These are phyloP conservation scores for Leptura quadrifasciata DNA, from an alignment of 2,888 invertebrate species.

Conservation along the genomic window DNA sequence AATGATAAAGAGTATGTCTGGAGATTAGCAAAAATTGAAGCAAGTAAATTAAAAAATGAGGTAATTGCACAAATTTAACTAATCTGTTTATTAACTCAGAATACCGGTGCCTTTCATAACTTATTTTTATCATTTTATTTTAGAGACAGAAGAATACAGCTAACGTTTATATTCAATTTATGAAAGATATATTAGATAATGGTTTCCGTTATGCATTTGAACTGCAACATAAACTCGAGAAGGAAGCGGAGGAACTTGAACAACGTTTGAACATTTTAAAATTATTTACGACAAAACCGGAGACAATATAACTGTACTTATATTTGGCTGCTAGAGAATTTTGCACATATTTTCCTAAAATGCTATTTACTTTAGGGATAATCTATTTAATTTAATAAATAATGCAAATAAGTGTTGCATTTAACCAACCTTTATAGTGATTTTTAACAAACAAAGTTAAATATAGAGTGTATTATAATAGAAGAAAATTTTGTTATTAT, in stretches of 20 bases:
- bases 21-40: slow-evolving; percentile 72
- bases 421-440: background rate
- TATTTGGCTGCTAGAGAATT: slow-evolving; percentile 52
- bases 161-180: slow-evolving; percentile 85
- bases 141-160: slow-evolving; percentile 79
- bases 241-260: slow-evolving; percentile 88
- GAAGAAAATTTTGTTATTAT: too few species aligned
- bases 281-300: slow-evolving; percentile 83
- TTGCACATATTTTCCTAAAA: slow-evolving; percentile 54
- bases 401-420: too few species aligned
- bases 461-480: too few species aligned
- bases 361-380: slow-evolving; percentile 35
- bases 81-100: too few species aligned
- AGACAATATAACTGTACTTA: too few species aligned
- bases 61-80: slow-evolving; percentile 54
- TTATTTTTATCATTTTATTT: slow-evolving; percentile 57
- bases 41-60: slow-evolving; percentile 54
- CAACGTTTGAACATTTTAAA: slow-evolving; percentile 89
- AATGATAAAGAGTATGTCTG: slow-evolving; percentile 69
- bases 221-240: slow-evolving; percentile 86
- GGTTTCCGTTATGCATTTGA: slow-evolving; percentile 85
- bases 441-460: too few species aligned
- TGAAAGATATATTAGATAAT: slow-evolving; percentile 87
- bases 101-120: background rate
- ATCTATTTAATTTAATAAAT: slow-evolving; percentile 25